Percentiles rank a stretch among this genome's conserved stretches.
These are phyloP conservation scores for Mongoloraphidia duomilia DNA, from an alignment of 2,888 invertebrate species.

Conservation along the genomic window DNA sequence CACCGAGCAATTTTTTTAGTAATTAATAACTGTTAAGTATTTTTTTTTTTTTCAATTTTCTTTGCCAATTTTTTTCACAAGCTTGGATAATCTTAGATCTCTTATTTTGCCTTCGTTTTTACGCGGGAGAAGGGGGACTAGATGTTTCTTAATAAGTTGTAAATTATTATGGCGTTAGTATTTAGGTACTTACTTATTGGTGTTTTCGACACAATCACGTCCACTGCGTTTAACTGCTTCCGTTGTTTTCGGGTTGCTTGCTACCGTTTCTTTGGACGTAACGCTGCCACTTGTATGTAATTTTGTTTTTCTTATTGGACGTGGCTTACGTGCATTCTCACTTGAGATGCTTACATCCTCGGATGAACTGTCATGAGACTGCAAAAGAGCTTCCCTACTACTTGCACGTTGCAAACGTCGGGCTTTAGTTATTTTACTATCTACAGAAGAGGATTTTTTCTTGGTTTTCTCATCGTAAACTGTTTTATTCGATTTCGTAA, in stretches of 20 bases:
- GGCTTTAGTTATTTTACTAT: slow-evolving; percentile 24
- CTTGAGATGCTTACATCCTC: slow-evolving; percentile 30
- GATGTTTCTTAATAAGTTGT: no score
- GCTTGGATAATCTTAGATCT: no score
- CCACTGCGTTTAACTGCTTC: neutral
- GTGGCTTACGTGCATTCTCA: slow-evolving; percentile 26
- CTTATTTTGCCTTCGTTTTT: no score
- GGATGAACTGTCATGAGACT: slow-evolving; percentile 35
- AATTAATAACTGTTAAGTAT: no score
- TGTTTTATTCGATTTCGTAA: neutral
- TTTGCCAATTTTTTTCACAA: no score
- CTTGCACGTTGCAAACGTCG: slow-evolving; percentile 33
- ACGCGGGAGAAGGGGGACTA: no score
- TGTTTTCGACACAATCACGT: no score
- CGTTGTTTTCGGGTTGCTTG: neutral
- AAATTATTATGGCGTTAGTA: no score
- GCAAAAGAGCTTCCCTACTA: slow-evolving; percentile 33
- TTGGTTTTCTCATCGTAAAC: slow-evolving; percentile 13
- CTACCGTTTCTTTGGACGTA: neutral
- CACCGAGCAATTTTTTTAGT: no score
- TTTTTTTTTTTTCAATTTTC: no score
- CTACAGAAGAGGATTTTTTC: slow-evolving; percentile 16
- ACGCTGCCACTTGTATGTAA: slow-evolving; percentile 9
- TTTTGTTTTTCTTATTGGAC: slow-evolving; percentile 27
- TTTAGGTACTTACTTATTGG: no score